Base-by-base conservation (phyloP, 2,797 vertebrate genomes). In the Pelobates cultripes region DNA sequence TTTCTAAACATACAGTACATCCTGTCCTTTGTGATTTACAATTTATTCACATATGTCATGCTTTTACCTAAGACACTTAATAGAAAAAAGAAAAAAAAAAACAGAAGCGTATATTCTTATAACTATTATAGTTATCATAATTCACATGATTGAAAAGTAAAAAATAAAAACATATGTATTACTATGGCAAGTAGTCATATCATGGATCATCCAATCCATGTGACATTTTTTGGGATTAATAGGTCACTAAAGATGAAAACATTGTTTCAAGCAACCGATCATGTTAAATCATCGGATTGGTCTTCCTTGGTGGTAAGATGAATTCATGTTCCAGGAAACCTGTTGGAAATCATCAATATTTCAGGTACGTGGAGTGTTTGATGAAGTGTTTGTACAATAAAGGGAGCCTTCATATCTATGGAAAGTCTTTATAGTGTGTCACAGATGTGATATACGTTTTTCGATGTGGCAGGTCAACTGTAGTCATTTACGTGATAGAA, bases 1-100 rank as follows among this genome's bases (percentile, higher is more conserved):
- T 84, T 43, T 75, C 70, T 61, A 67, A 7, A 28, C n/a, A 64
- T 17, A 3, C 55, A 57, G 55, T 57, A 57, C 61, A 28, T 64
- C 28, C 61, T 7, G 61, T 64, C 4, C 57, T n/a, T 14, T 61
- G 12, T 61, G 57, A n/a, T 4, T 28, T 17, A 64, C 61, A 17
- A 3, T 64, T 64, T 28, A 17, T 64, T 64, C 61, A 64, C 17
- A 28, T 6, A 64, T 64, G 4, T 57, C 14, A 57, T 14, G 3
- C 14, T 57, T 57, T 10, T 51, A 51, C 9, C 13, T 57, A 57
- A 57, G 4, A 4, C 4, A 15, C 4, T 57, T 12, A 57, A 57
- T 57, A 57, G 55, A 57, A 57, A 12, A 57, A 57, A 57, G 3
- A 57, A 57, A 57, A 57, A 57, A 51, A 14, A 57, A 12, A 57